Evolutionary conservation across 2,113 vertebrate genomes (phyloP).

Genomic region (Pavo muticus): DNA sequence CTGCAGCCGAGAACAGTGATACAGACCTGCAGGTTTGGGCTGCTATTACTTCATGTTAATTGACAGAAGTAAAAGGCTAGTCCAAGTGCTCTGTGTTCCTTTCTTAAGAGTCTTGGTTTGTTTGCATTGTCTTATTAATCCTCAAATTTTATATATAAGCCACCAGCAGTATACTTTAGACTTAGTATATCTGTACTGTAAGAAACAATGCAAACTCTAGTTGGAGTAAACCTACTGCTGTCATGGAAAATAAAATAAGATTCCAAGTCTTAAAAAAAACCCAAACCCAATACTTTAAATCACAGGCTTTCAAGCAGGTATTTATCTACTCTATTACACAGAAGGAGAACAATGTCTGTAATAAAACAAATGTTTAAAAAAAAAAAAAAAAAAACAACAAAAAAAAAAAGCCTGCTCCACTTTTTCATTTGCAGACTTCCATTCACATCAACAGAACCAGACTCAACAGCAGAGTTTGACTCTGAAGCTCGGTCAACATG

Average conservation of each 20-base stretch:
- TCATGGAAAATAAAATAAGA: neutral
- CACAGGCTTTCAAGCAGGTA: neutral
- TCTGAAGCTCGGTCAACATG: fast-evolving
- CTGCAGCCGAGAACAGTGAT: neutral
- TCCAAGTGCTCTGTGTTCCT: neutral
- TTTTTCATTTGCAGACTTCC: neutral
- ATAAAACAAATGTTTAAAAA: neutral
- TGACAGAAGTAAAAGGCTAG: neutral
- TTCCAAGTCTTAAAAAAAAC: neutral
- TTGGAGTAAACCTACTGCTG: constrained; percentile 10
- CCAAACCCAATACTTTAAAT: neutral
- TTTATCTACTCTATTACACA: neutral
- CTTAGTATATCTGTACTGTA: constrained; percentile 3
- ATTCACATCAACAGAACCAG: neutral
- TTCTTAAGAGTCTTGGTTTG: neutral
- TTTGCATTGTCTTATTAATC: constrained; percentile 14
- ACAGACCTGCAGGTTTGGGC: neutral
- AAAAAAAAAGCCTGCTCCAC: neutral
- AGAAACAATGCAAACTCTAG: neutral
- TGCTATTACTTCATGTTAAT: neutral
- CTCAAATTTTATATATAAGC: neutral
- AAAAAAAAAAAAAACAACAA: neutral
- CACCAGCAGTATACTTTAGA: neutral
- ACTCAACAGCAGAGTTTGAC: fast-evolving
- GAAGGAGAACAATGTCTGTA: neutral